Percentiles rank a stretch among this genome's conserved stretches.
Evolutionary conservation across 2,113 vertebrate genomes (phyloP).

Genomic region (Cynocephalus volans): DNA sequence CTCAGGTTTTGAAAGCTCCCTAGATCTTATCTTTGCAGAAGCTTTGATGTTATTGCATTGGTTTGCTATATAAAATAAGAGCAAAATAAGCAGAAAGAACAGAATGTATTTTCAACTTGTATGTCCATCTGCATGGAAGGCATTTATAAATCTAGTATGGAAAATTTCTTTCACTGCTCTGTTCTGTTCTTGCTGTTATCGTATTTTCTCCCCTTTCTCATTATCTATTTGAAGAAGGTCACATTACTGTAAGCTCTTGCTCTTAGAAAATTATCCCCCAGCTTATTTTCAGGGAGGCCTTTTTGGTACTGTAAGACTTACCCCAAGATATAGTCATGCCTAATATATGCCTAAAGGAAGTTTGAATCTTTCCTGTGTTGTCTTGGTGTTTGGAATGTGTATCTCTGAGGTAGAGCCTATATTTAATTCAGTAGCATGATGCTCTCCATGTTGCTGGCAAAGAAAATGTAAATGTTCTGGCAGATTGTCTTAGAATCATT

Average conservation of each 20-base stretch:
- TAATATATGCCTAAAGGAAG: constrained; percentile 40
- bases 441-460: background rate
- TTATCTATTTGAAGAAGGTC: constrained; percentile 31
- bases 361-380: constrained; percentile 46
- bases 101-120: constrained; percentile 9
- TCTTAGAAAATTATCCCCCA: constrained; percentile 56
- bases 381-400: constrained; percentile 32
- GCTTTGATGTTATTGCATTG: constrained; percentile 62
- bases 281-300: constrained; percentile 38
- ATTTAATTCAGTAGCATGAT: background rate
- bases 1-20: constrained; percentile 59
- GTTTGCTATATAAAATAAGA: constrained; percentile 65
- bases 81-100: constrained; percentile 46
- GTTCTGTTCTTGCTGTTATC: constrained; percentile 33
- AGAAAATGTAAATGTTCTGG: constrained; percentile 34
- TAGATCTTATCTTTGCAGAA: constrained; percentile 38
- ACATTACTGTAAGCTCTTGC: background rate
- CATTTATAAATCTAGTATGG: background rate
- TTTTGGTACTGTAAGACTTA: constrained; percentile 22
- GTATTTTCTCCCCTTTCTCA: background rate
- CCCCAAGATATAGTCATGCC: background rate
- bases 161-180: constrained; percentile 44
- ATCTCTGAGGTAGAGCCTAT: background rate
- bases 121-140: background rate
- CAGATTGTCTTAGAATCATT: background rate